phyloP scores from a whole-genome alignment of 2,888 invertebrate species.

The Leptinotarsa juncta region DNA sequence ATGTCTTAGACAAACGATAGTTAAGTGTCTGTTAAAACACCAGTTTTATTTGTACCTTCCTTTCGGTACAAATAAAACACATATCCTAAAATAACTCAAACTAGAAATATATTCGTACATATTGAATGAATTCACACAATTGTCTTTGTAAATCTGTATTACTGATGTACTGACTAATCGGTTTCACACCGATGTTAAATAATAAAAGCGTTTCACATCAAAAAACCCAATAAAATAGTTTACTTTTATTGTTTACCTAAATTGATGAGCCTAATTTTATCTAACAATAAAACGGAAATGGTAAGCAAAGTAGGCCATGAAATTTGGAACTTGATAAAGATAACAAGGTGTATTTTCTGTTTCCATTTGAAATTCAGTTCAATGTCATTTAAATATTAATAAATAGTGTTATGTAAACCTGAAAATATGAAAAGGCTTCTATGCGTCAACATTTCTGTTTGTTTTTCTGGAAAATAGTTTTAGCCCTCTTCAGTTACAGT shows the following conservation, averaged over 20 bases:
- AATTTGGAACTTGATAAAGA: slow-evolving; percentile 1
- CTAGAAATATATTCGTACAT: too few species aligned
- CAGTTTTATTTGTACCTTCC: too few species aligned
- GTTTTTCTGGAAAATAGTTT: too few species aligned
- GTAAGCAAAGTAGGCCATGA: neutral
- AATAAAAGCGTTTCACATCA: neutral
- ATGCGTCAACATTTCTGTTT: too few species aligned
- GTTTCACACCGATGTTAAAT: neutral
- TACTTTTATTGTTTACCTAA: neutral
- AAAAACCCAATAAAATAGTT: neutral
- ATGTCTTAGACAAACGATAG: too few species aligned
- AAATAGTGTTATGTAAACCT: neutral
- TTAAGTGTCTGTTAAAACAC: too few species aligned
- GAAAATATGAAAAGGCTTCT: neutral
- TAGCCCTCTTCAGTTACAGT: too few species aligned
- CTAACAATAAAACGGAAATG: neutral
- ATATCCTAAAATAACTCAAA: too few species aligned
- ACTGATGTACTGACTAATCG: neutral
- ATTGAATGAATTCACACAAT: too few species aligned
- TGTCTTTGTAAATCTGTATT: too few species aligned
- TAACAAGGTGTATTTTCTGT: neutral
- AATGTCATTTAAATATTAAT: neutral
- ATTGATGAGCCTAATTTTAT: neutral
- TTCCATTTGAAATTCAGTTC: neutral
- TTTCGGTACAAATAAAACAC: too few species aligned